Evolutionary conservation across 2,888 invertebrate genomes (phyloP).

Genomic region (Harpalus rubripes): DNA sequence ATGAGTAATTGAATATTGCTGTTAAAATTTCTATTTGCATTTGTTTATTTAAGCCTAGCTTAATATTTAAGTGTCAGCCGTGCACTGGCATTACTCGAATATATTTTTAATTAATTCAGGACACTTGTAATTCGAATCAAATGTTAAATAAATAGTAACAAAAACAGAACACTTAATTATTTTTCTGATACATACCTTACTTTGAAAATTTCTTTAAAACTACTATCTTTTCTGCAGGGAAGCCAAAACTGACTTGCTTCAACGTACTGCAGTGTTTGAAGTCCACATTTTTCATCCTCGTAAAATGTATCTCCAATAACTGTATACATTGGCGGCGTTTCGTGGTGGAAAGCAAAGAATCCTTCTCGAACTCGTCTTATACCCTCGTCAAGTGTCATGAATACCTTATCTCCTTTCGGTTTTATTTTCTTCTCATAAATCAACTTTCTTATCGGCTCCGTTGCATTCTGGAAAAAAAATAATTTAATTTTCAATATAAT

Average conservation of each 20-base stretch:
- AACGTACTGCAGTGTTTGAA: slow-evolving; percentile 82
- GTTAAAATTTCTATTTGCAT: too few relatives aligned
- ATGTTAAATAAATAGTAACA: too few relatives aligned
- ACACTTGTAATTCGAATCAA: too few relatives aligned
- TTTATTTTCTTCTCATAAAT: slow-evolving; percentile 83
- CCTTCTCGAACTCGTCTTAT: slow-evolving; percentile 81
- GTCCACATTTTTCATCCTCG: slow-evolving; percentile 85
- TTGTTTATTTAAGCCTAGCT: too few relatives aligned
- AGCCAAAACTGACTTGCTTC: slow-evolving; percentile 80
- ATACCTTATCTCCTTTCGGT: slow-evolving; percentile 80
- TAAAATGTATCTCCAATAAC: slow-evolving; percentile 84
- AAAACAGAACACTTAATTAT: too few relatives aligned
- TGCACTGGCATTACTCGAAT: too few relatives aligned
- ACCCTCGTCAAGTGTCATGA: slow-evolving; percentile 82
- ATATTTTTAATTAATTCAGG: too few relatives aligned
- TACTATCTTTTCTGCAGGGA: slow-evolving; percentile 79
- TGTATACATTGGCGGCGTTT: slow-evolving; percentile 83
- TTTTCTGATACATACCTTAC: slow-evolving; percentile 77
- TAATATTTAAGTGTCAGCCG: too few relatives aligned
- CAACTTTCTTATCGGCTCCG: slow-evolving; percentile 81
- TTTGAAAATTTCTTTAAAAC: slow-evolving; percentile 79
- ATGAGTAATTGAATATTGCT: too few relatives aligned
- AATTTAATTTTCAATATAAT: background rate
- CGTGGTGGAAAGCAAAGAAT: slow-evolving; percentile 85
- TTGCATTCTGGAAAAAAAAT: slow-evolving; percentile 78